Evolutionary conservation across 2,797 vertebrate species (phyloP).

Genomic region (Stomatorhinus walkeri): DNA sequence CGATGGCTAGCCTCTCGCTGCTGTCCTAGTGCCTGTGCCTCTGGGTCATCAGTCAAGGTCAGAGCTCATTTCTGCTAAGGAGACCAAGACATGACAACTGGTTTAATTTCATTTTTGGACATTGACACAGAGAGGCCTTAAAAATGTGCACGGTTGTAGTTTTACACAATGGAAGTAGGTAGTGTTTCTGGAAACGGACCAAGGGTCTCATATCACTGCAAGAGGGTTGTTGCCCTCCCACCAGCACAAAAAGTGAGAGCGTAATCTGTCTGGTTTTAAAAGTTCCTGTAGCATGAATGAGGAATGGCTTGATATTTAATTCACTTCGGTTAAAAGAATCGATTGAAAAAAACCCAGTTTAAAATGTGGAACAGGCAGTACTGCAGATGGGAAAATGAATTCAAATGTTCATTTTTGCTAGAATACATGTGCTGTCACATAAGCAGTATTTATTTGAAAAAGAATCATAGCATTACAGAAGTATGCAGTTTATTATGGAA

Average conservation of each 20-base stretch:
- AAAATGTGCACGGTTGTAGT: background rate
- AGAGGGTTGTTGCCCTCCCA: background rate
- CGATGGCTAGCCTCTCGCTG: slow-evolving; percentile 46
- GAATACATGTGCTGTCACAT: background rate
- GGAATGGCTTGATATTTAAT: background rate
- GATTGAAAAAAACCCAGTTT: background rate
- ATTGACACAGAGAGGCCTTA: background rate
- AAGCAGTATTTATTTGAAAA: background rate
- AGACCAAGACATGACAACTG: slow-evolving; percentile 38
- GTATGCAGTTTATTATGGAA: background rate
- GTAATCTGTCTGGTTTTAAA: background rate
- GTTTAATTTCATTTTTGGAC: background rate
- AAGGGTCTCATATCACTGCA: background rate
- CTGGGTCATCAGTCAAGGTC: background rate
- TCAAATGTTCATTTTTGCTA: background rate
- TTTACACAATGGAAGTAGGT: background rate
- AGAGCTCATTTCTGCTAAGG: background rate
- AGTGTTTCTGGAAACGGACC: slow-evolving; percentile 35
- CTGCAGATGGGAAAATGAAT: background rate
- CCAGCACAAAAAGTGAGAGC: background rate
- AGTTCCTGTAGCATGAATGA: background rate
- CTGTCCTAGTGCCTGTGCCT: background rate
- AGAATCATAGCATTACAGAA: background rate
- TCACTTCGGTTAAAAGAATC: background rate
- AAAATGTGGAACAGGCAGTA: background rate